A percentile compares a stretch with the other conserved stretches of the same genome.
phyloP scores from a whole-genome alignment of 1,140 invertebrate species.

The Eciton burchellii region DNA sequence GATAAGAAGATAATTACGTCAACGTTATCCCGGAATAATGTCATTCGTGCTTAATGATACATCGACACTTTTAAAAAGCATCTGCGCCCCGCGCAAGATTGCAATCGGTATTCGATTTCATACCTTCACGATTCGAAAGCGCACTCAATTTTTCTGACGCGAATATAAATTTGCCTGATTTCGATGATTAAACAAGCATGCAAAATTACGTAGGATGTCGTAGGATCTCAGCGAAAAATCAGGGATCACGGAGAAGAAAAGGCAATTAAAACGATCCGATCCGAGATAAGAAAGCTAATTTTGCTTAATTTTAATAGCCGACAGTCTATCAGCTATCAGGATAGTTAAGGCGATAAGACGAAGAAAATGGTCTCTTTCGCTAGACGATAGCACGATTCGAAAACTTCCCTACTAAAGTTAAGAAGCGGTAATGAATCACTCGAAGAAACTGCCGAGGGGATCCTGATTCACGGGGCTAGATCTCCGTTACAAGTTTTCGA shows the following conservation, averaged over 20 bases:
- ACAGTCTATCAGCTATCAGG: neutral
- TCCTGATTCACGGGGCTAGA: conserved; percentile 48
- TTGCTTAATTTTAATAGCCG: neutral
- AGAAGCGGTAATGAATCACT: conserved; percentile 58
- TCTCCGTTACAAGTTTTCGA: conserved; percentile 53
- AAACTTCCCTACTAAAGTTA: conserved; percentile 51
- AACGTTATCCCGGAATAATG: neutral
- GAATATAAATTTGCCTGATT: conserved; percentile 29
- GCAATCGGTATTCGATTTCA: conserved; percentile 42
- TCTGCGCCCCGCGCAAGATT: neutral
- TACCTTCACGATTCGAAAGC: conserved; percentile 44
- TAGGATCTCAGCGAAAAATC: neutral
- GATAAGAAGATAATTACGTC: neutral
- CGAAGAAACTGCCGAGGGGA: conserved; percentile 36
- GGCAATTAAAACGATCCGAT: neutral
- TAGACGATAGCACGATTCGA: conserved; percentile 33
- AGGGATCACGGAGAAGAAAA: neutral
- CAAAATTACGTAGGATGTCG: neutral
- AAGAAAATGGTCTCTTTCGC: conserved; percentile 19
- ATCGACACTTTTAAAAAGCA: conserved; percentile 44
- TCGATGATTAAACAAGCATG: conserved; percentile 5
- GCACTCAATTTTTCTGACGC: conserved; percentile 46
- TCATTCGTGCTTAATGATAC: conserved; percentile 1
- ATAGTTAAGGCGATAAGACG: conserved; percentile 8
- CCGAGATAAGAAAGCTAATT: neutral